Base-by-base conservation (phyloP, 2,888 invertebrate species). In the Proisotoma minuta region DNA sequence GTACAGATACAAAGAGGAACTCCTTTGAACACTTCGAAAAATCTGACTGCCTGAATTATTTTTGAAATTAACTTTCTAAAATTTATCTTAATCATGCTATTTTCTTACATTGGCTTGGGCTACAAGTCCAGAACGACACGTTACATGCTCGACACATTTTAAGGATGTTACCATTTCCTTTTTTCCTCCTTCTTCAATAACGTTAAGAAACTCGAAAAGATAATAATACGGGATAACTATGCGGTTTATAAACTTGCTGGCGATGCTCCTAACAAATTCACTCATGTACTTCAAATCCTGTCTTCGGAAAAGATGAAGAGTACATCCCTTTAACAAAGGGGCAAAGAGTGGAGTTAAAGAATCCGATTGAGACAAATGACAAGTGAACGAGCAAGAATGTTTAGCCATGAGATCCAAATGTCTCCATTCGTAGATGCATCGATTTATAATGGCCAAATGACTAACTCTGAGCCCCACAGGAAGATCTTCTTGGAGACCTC, bases 1-100 rank as follows among this genome's bases (percentile, higher is more conserved):
- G 92, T 93, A 76, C 92, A 91, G 76, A 93, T 94, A 57, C 89
- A 90, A 43, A 94, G 78, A 18, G 82, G 81, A 66, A 87, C 85
- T 1, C 80, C 78, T 10, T 82, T 82, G 69, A 91, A 90, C 68
- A 85, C 84, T 34, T 83, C 80, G 77, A 90, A 90, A 80, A 92
- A 93, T 73, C 51, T 29, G n/a, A 59, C 49, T 10, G 34, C 59
- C 50, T 57, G 49, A 23, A 64, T 27, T n/a, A 48, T 3, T 53
- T 18, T 8, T 20, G 29, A 47, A 2, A 57, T 23, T 23, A 43
- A 52, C 2, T 28, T 24, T 20, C 43, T 20, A 40, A 28, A 28
- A 10, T 22, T 24, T 4, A 22, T 51, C 26, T 22, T 28, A 5
- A 39, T 39, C 23, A 18, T 49, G 23, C 2, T 20, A 20, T 26